Conservation (phyloP, 2,797 vertebrate genomes). For the Gymnothorax javanicus region DNA sequence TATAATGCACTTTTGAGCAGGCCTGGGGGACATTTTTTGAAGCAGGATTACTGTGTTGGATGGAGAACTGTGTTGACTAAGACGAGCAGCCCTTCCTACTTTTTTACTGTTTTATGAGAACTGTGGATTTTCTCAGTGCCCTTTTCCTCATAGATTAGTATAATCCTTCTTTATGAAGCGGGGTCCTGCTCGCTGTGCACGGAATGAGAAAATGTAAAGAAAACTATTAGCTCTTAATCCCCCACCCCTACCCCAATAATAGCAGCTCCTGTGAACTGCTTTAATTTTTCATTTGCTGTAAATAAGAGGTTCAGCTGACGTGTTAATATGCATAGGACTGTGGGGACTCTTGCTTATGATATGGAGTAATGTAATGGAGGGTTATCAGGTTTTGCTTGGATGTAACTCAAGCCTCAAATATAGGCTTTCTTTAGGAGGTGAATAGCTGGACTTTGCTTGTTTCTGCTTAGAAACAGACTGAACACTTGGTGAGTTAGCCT, state of each 20-base stretch:
- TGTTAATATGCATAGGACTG: conserved; percentile 12
- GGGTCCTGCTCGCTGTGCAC: too few relatives aligned
- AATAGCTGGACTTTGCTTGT: neutral
- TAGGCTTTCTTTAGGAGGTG: neutral
- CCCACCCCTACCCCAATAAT: neutral
- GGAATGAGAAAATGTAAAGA: too few relatives aligned
- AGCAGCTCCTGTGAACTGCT: conserved; percentile 17
- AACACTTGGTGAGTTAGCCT: neutral
- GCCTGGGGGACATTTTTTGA: too few relatives aligned
- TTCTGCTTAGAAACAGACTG: neutral
- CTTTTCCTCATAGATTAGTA: too few relatives aligned
- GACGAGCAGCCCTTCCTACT: too few relatives aligned
- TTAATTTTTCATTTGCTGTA: neutral
- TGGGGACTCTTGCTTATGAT: conserved; percentile 2
- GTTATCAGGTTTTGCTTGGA: neutral
- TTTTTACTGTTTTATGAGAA: too few relatives aligned
- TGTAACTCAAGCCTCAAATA: neutral
- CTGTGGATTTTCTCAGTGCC: too few relatives aligned
- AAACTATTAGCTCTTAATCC: too few relatives aligned
- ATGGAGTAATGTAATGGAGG: neutral
- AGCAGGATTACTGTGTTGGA: too few relatives aligned
- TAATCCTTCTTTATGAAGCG: too few relatives aligned
- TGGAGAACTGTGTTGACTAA: too few relatives aligned
- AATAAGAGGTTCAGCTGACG: neutral
- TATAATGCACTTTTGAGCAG: too few relatives aligned